phyloP scores from a whole-genome alignment of 2,113 vertebrate genomes.

The Ceyx cyanopectus region DNA sequence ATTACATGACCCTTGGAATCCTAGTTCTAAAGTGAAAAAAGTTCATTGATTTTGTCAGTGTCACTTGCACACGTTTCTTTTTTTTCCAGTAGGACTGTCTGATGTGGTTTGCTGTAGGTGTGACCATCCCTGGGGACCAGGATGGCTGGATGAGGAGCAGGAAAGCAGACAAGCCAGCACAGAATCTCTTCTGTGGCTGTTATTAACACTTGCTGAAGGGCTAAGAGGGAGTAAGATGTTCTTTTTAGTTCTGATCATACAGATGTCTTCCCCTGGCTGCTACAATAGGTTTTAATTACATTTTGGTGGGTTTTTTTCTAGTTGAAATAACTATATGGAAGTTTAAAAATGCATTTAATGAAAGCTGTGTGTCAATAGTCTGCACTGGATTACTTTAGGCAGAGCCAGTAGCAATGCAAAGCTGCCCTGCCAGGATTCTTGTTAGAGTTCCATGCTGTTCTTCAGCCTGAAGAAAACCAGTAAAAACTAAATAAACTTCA shows the following conservation, averaged over 20 bases:
- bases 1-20: background rate
- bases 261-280: background rate
- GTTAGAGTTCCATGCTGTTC: background rate
- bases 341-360: background rate
- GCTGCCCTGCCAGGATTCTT: background rate
- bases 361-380: background rate
- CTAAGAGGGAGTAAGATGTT: background rate
- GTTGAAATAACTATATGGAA: background rate
- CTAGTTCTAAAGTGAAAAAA: background rate
- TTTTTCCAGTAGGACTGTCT: background rate
- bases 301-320: background rate
- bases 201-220: background rate
- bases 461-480: background rate
- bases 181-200: background rate
- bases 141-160: background rate
- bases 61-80: background rate
- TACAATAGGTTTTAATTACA: background rate
- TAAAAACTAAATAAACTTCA: background rate
- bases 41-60: background rate
- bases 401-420: background rate
- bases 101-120: background rate
- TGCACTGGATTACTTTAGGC: background rate
- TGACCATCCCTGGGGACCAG: background rate
- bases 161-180: background rate
- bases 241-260: background rate